Evolutionary conservation across 2,888 invertebrate genomes (phyloP).

Genomic region (Mellilla xanthometata): DNA sequence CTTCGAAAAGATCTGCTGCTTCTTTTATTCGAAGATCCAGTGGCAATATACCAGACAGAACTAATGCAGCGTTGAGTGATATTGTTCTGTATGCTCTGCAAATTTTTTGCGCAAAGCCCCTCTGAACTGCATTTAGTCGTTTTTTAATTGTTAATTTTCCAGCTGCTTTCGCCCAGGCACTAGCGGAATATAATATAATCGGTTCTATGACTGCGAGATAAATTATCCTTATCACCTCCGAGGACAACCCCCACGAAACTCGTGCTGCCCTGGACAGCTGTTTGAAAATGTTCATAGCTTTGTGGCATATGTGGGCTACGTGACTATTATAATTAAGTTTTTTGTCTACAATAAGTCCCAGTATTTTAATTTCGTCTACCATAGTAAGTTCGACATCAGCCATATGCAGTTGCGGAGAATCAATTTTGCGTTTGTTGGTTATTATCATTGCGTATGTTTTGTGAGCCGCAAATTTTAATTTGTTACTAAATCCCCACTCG

Average conservation of each 20-base stretch:
- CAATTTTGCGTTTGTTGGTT: background rate
- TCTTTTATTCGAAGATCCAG: conserved; percentile 26
- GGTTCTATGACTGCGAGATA: background rate
- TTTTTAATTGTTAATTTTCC: background rate
- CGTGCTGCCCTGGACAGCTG: background rate
- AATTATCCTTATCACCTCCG: background rate
- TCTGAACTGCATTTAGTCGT: background rate
- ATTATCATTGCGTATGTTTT: background rate
- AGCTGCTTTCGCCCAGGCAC: background rate
- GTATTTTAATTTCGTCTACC: background rate
- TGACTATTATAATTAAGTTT: background rate
- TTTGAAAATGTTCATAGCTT: background rate
- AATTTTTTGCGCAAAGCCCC: no score
- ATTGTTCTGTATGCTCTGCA: background rate
- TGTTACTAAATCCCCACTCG: background rate
- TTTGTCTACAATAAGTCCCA: background rate
- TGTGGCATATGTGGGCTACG: background rate
- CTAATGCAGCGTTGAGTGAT: conserved; percentile 15
- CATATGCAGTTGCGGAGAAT: background rate
- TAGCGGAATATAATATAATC: background rate
- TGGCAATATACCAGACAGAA: conserved; percentile 21
- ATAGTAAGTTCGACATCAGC: background rate
- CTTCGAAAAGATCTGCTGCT: conserved; percentile 15
- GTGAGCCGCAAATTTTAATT: no score
- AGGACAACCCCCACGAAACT: background rate